Conservation (phyloP, 2,113 vertebrate species). For the Nyctibius bracteatus region DNA sequence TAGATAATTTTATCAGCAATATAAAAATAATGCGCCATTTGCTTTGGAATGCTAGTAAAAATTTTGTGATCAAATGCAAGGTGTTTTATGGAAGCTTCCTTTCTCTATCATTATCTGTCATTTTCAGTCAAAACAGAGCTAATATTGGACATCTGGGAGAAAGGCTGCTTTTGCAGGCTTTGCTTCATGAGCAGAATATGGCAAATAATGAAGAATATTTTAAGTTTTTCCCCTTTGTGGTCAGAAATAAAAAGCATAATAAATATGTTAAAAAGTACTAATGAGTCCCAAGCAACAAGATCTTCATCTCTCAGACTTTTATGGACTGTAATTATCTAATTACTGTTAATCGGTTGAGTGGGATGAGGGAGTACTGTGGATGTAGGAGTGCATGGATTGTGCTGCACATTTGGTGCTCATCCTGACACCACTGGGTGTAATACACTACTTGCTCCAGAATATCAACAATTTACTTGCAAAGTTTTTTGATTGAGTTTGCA, state of each 20-base stretch:
- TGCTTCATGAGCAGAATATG: not conserved
- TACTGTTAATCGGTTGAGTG: slow-evolving; percentile 60
- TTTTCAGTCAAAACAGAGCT: slow-evolving; percentile 30
- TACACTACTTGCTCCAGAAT: not conserved
- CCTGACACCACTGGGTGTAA: not conserved
- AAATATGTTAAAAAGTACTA: slow-evolving; percentile 56
- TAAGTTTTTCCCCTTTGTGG: slow-evolving; percentile 22
- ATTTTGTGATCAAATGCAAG: not conserved
- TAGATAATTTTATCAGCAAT: not conserved
- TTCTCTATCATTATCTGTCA: not conserved
- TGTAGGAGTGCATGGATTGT: not conserved
- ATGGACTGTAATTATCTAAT: slow-evolving; percentile 63
- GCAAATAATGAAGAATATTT: slow-evolving; percentile 1
- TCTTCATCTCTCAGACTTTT: slow-evolving; percentile 51
- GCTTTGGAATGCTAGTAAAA: not conserved
- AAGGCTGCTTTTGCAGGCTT: not conserved
- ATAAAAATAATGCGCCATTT: slow-evolving; percentile 26
- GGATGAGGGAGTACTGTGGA: not conserved
- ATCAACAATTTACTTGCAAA: not conserved
- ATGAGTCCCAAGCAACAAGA: slow-evolving; percentile 40
- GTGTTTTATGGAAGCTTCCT: slow-evolving; percentile 4
- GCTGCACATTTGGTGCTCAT: not conserved
- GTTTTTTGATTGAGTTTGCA: not conserved
- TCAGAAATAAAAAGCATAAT: slow-evolving; percentile 55
- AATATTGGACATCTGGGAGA: slow-evolving; percentile 19